Evolutionary conservation across 2,888 invertebrate species (phyloP).

Genomic region (Machimus atricapillus): DNA sequence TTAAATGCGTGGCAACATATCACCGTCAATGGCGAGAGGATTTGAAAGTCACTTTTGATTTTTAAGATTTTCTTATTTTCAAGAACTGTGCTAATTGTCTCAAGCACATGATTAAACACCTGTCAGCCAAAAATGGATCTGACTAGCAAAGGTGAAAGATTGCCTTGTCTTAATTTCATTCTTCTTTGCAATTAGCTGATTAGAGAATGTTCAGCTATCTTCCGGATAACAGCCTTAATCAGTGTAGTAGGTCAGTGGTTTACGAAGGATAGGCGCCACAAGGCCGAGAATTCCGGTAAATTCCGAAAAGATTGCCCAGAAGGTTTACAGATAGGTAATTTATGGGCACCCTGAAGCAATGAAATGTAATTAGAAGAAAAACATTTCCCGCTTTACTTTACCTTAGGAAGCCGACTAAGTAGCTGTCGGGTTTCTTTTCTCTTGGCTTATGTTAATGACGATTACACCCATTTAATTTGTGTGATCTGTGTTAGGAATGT

Average conservation of each 20-base stretch:
- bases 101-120: neutral
- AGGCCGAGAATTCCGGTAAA: neutral
- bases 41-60: neutral
- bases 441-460: neutral
- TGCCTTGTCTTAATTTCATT: neutral
- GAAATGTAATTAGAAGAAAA: neutral
- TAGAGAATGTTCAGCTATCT: neutral
- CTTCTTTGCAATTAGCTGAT: neutral
- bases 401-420: neutral
- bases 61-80: neutral
- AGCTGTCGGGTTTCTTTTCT: neutral
- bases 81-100: neutral
- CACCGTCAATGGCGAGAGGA: neutral
- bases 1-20: neutral
- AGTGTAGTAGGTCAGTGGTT: neutral
- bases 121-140: neutral
- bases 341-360: neutral
- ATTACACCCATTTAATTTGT: neutral
- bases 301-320: neutral
- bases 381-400: neutral
- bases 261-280: neutral
- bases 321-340: neutral
- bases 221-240: neutral
- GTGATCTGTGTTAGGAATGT: neutral
- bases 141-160: neutral